These are phyloP conservation scores for Microtus montanus DNA, from an alignment of 2,113 vertebrate species.

Conservation along the genomic window DNA sequence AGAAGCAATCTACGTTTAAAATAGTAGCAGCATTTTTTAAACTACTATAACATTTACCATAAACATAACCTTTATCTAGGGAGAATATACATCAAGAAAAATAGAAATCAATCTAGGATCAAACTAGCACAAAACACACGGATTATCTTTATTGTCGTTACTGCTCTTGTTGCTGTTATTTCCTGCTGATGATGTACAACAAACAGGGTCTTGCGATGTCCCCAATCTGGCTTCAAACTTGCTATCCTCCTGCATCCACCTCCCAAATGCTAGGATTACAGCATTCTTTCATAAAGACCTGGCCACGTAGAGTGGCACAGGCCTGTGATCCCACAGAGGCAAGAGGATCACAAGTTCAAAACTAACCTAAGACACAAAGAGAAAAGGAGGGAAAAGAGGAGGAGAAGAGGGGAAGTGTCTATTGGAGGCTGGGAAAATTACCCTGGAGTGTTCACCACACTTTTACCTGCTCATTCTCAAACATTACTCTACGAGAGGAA, in stretches of 20 bases:
- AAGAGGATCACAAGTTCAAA: not conserved
- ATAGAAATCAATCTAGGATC: not conserved
- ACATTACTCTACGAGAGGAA: constrained; percentile 98
- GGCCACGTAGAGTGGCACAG: not conserved
- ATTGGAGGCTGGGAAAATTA: fast-evolving
- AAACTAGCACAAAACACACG: not conserved
- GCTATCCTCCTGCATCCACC: not conserved
- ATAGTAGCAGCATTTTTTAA: not conserved
- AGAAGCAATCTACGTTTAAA: constrained; percentile 33
- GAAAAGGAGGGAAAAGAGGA: not conserved
- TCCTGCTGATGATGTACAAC: not conserved
- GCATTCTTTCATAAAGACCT: not conserved
- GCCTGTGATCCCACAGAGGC: not conserved
- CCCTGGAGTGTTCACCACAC: not conserved
- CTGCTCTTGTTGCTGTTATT: not conserved
- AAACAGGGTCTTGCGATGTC: not conserved
- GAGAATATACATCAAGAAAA: not conserved
- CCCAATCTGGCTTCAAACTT: not conserved
- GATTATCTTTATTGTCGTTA: not conserved
- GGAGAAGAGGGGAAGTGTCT: too few species aligned
- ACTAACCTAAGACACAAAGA: not conserved
- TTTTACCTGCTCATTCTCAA: constrained; percentile 97
- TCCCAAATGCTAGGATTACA: not conserved
- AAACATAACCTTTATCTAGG: not conserved
- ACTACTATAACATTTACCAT: not conserved